Percentiles rank a stretch among this genome's conserved stretches.
phyloP scores from a whole-genome alignment of 2,797 vertebrate genomes.

The Mus spretus region DNA sequence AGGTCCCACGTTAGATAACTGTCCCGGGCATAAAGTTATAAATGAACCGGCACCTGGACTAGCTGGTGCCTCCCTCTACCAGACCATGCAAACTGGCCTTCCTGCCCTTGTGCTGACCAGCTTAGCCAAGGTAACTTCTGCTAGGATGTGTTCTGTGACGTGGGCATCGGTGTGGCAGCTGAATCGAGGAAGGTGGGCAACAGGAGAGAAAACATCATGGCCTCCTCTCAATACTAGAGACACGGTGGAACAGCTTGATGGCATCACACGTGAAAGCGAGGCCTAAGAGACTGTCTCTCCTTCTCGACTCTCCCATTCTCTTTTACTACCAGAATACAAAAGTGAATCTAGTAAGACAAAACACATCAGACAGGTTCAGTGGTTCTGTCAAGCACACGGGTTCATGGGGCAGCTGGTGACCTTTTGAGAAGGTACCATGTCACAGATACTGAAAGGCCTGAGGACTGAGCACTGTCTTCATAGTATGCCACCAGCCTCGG shows the following conservation, averaged over 20 bases:
- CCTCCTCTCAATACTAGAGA: not conserved
- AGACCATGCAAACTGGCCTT: not conserved
- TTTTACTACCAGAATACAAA: conserved; percentile 10
- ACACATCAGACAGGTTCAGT: not conserved
- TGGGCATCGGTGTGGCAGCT: too few relatives aligned
- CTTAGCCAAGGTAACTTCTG: conserved; percentile 7
- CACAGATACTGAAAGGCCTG: not conserved
- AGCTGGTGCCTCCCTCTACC: not conserved
- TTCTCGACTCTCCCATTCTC: not conserved
- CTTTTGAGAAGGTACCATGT: not conserved
- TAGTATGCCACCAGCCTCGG: not conserved
- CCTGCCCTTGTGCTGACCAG: not conserved
- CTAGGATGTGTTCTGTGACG: not conserved
- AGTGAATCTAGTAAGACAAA: not conserved
- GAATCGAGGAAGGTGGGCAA: not conserved
- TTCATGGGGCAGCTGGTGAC: not conserved
- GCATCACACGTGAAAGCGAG: not conserved
- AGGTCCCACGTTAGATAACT: not conserved
- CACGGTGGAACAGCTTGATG: not conserved
- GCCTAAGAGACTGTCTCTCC: not conserved
- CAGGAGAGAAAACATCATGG: not conserved
- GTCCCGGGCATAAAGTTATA: not conserved
- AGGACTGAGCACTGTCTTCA: not conserved
- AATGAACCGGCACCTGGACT: not conserved
- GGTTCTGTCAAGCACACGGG: not conserved